Base-by-base conservation (phyloP, 2,113 vertebrate genomes). In the Cygnus buccinator region DNA sequence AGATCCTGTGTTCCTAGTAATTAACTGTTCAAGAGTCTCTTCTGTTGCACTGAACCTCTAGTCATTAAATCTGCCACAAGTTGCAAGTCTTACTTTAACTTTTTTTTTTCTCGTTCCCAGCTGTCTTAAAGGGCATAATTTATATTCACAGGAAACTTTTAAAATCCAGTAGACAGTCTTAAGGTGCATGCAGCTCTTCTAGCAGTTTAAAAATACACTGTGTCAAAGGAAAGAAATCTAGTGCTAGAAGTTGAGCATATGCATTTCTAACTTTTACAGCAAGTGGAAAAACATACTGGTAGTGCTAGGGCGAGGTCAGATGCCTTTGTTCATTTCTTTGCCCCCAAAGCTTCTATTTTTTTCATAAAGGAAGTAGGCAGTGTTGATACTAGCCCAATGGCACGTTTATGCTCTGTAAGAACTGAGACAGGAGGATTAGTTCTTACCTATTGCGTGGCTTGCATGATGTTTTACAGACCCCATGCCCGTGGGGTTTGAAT, bases 1-100 rank as follows among this genome's bases (percentile, higher is more conserved):
- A 87, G 80, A 92, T 93, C 91, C 78, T 96, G 46, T 87, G 83
- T 94, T 96, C 65, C 74, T 97, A 67, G 91, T 97, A 97, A 97
- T 94, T 97, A 96, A 92, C 96, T 91, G 55, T 93, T 70, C 63
- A 83, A 67, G 83, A 88, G 73, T 92, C 50, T 92, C 26, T 88
- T 90, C 35, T 89, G 46, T 93, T 81, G 48, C 20, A 18, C 58
- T 71, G 68, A 94, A 88, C 39, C 7, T 75, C 22, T 59, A 39
- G 46, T 94, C 73, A 14, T 93, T 84, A 92, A 73, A 61, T 90
- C 63, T 84, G 15, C 81, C 21, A 18, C 63, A 88, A 89, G 57
- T 48, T 61, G 48, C 28, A 54, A 91, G 52, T 85, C 44, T 72
- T 58, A 9, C 35, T 87, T 68, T 58, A 74, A 44, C 20, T 78